phyloP scores from a whole-genome alignment of 2,797 vertebrate species.

The Denticeps clupeoides region DNA sequence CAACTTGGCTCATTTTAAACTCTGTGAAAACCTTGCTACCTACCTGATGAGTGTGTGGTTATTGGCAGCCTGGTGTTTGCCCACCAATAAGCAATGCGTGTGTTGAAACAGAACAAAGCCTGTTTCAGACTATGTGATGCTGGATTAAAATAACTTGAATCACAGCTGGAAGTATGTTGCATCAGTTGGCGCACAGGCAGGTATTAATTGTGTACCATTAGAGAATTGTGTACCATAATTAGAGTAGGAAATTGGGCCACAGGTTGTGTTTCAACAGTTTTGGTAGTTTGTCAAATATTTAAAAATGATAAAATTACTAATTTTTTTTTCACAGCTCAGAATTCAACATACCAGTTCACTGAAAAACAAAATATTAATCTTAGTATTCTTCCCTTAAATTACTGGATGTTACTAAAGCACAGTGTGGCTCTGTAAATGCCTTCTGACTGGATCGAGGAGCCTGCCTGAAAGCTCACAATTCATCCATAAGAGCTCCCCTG shows the following conservation, averaged over 20 bases:
- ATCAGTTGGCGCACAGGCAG: slow-evolving; percentile 47
- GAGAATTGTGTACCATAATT: slow-evolving; percentile 49
- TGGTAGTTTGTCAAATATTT: too few species aligned
- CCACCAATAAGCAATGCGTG: slow-evolving; percentile 26
- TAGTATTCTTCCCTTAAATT: too few species aligned
- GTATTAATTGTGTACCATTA: slow-evolving; percentile 53
- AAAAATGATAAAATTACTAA: too few species aligned
- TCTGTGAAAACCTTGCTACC: slow-evolving; percentile 18
- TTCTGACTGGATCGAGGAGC: too few species aligned
- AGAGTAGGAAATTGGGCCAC: slow-evolving; percentile 44
- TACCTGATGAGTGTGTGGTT: slow-evolving; percentile 17
- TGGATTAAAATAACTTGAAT: slow-evolving; percentile 29
- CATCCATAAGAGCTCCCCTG: slow-evolving; percentile 25
- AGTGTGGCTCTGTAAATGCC: too few species aligned
- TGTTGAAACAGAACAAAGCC: slow-evolving; percentile 31
- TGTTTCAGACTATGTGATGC: slow-evolving; percentile 19
- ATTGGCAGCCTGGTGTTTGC: slow-evolving; percentile 7
- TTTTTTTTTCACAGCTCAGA: too few species aligned
- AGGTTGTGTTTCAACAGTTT: too few species aligned
- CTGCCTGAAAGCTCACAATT: neutral
- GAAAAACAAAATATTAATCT: too few species aligned
- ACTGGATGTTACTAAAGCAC: too few species aligned
- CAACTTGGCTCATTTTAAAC: too few species aligned
- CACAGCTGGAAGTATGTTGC: slow-evolving; percentile 29
- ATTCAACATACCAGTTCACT: too few species aligned